A percentile compares a stretch with the other conserved stretches of the same genome.
Evolutionary conservation across 2,888 invertebrate species (phyloP).

Genomic region (Oscheius sp.): DNA sequence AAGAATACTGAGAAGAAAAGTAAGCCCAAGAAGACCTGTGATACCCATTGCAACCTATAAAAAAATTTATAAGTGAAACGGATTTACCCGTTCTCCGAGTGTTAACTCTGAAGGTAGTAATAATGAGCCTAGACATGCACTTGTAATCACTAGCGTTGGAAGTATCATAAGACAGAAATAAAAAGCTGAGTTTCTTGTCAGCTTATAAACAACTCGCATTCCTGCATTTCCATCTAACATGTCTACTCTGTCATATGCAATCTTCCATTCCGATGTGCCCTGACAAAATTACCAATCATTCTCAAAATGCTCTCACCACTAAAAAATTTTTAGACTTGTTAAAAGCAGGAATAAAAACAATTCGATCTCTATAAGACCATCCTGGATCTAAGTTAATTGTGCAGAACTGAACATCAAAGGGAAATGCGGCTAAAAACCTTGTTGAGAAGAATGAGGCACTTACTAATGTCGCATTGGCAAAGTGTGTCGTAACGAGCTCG

Average conservation of each 20-base stretch:
- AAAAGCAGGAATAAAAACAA: not conserved
- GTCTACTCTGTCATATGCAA: not conserved
- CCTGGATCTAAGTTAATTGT: not conserved
- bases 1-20: conserved; percentile 2
- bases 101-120: not conserved
- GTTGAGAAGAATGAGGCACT: not conserved
- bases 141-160: not conserved
- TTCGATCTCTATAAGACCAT: not conserved
- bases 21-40: not conserved
- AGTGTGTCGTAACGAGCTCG: not conserved
- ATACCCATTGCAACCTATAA: conserved; percentile 8
- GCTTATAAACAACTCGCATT: not conserved
- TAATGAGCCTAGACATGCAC: not conserved
- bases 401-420: not conserved
- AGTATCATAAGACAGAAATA: not conserved
- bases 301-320: not conserved
- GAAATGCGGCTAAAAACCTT: not conserved
- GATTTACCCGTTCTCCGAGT: not conserved
- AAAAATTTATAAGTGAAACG: not conserved
- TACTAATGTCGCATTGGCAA: not conserved
- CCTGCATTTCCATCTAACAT: not conserved
- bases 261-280: not conserved
- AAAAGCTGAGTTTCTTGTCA: not conserved
- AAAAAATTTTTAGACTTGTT: not conserved
- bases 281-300: not conserved